Conservation (phyloP, 1,140 invertebrate genomes). For the Carcinoscorpius rotundicauda region DNA sequence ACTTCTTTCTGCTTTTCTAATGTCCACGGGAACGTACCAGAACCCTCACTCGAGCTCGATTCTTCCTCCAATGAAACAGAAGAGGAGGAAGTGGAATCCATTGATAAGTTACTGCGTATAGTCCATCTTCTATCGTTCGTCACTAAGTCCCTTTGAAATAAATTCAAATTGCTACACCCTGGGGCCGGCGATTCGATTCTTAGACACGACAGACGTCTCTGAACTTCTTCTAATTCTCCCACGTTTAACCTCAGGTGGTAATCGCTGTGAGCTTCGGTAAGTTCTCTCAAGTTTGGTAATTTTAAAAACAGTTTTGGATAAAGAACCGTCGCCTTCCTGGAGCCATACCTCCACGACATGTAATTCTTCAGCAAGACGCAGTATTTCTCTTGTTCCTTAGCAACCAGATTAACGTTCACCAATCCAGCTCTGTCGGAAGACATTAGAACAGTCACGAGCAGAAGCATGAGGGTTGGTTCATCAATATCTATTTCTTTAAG, state of each 20-base stretch:
- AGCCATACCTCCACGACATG: constrained; percentile 35
- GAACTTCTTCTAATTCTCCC: constrained; percentile 24
- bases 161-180: neutral
- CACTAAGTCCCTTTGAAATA: no score
- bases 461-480: constrained; percentile 37
- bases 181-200: constrained; percentile 15
- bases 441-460: constrained; percentile 39
- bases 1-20: no score
- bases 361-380: constrained; percentile 36
- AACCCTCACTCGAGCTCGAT: constrained; percentile 21
- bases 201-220: constrained; percentile 23
- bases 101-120: constrained; percentile 11
- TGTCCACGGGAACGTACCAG: no score
- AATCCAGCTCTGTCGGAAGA: constrained; percentile 37
- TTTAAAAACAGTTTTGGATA: constrained; percentile 41
- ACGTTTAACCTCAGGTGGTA: constrained; percentile 31
- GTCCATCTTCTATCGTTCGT: neutral
- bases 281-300: constrained; percentile 39
- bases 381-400: constrained; percentile 37
- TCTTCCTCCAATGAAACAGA: constrained; percentile 18
- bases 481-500: constrained; percentile 35
- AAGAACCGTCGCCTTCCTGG: constrained; percentile 27
- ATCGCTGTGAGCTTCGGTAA: constrained; percentile 40
- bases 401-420: constrained; percentile 27
- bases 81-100: constrained; percentile 7